These are phyloP conservation scores for Galagoides demidoff DNA, from an alignment of 2,797 vertebrate genomes.

Conservation along the genomic window DNA sequence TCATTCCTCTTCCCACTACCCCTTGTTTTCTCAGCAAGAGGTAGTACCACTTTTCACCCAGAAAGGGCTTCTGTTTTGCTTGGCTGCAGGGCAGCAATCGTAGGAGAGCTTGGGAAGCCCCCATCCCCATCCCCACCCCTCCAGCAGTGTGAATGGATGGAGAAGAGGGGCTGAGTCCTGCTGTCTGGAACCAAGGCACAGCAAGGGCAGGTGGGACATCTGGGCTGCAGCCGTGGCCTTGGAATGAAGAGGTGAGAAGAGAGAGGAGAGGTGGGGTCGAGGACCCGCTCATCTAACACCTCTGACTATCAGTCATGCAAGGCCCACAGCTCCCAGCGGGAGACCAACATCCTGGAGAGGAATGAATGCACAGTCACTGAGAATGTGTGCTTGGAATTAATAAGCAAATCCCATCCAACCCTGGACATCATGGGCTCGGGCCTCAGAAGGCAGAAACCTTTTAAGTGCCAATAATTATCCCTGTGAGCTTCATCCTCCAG, in stretches of 20 bases:
- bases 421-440: slow-evolving; percentile 22
- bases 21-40: slow-evolving; percentile 23
- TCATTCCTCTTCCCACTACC: neutral
- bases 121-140: too few species aligned
- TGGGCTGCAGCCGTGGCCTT: neutral
- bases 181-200: neutral
- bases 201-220: neutral
- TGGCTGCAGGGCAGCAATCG: neutral
- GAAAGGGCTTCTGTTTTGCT: neutral
- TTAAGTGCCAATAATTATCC: neutral
- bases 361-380: neutral
- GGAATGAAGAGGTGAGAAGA: neutral
- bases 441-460: slow-evolving; percentile 53
- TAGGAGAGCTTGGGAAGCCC: neutral
- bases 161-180: neutral
- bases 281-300: neutral
- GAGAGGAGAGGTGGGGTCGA: neutral
- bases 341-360: neutral
- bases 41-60: neutral
- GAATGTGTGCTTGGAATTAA: slow-evolving; percentile 46
- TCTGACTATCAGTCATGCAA: neutral
- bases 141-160: neutral
- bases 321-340: neutral
- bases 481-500: neutral
- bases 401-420: slow-evolving; percentile 46